Conservation (phyloP, 2,113 vertebrate genomes). For the Forbesichthys agassizii region DNA sequence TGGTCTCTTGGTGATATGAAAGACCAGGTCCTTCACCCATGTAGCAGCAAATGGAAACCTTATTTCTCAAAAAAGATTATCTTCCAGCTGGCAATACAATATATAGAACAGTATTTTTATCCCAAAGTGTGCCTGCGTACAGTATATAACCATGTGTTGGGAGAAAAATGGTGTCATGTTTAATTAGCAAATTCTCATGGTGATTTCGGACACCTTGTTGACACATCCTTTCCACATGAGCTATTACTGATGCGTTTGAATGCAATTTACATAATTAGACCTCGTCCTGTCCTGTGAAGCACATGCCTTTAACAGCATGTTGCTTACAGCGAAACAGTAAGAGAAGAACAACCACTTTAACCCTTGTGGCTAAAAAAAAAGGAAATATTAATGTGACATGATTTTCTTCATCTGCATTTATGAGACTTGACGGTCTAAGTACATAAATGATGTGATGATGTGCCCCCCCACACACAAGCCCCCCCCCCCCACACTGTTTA, state of each 20-base stretch:
- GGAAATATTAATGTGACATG: constrained; percentile 49
- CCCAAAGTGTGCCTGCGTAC: constrained; percentile 32
- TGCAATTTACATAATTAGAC: constrained; percentile 83
- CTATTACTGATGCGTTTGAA: constrained; percentile 77
- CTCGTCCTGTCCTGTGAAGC: constrained; percentile 69
- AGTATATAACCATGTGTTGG: constrained; percentile 44
- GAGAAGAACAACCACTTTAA: constrained; percentile 59
- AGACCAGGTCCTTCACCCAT: constrained; percentile 45
- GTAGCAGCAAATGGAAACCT: constrained; percentile 52
- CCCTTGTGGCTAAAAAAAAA: constrained; percentile 55
- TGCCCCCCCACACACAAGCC: constrained; percentile 2
- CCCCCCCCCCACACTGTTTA: neutral
- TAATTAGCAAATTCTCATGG: constrained; percentile 74
- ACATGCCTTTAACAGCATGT: constrained; percentile 57
- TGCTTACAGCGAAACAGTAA: constrained; percentile 61
- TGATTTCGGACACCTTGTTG: constrained; percentile 73
- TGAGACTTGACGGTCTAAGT: constrained; percentile 45
- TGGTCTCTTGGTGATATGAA: constrained; percentile 50
- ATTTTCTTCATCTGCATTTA: constrained; percentile 76
- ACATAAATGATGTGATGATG: constrained; percentile 45
- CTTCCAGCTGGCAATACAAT: constrained; percentile 51
- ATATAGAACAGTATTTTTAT: constrained; percentile 47
- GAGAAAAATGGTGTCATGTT: constrained; percentile 69
- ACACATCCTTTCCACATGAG: constrained; percentile 77
- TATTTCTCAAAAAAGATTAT: constrained; percentile 55